Percentiles rank a stretch among this genome's conserved stretches.
Conservation (phyloP, 2,888 invertebrate species). For the Ennomos quercinarius region DNA sequence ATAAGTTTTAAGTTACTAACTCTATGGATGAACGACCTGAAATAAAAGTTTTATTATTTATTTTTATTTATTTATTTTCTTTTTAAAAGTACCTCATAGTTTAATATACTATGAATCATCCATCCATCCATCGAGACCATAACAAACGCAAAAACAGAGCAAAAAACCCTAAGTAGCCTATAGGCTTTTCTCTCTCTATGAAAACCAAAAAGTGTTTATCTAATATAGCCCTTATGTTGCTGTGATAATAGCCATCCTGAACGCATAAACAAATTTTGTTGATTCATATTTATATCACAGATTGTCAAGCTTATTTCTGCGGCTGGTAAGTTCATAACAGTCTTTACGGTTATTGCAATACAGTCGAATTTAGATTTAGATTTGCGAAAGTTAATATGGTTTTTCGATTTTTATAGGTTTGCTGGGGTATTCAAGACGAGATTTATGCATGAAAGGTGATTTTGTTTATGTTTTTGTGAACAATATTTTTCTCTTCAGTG, state of each 20-base stretch:
- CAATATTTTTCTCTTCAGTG: conserved; percentile 34
- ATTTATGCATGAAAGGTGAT: conserved; percentile 51
- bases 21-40: too few relatives aligned
- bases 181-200: conserved; percentile 29
- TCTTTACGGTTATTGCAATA: conserved; percentile 16
- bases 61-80: conserved; percentile 16
- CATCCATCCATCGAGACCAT: conserved; percentile 27
- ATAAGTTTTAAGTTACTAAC: too few relatives aligned
- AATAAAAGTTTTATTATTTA: too few relatives aligned
- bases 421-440: conserved; percentile 50
- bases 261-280: conserved; percentile 44
- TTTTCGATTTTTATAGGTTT: conserved; percentile 50
- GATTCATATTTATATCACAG: conserved; percentile 51
- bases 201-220: conserved; percentile 27
- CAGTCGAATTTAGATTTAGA: conserved; percentile 13
- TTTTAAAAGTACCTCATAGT: not conserved
- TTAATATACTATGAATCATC: conserved; percentile 32
- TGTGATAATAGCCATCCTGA: conserved; percentile 34
- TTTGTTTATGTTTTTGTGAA: conserved; percentile 39
- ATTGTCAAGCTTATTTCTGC: conserved; percentile 41
- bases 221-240: conserved; percentile 36
- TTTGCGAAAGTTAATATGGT: conserved; percentile 22
- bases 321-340: conserved; percentile 4
- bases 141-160: conserved; percentile 33
- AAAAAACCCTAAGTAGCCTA: conserved; percentile 41